Evolutionary conservation across 2,888 invertebrate genomes (phyloP), one percentile per base, ranked within the genome.

Genomic region (Odontomyia ornata): DNA sequence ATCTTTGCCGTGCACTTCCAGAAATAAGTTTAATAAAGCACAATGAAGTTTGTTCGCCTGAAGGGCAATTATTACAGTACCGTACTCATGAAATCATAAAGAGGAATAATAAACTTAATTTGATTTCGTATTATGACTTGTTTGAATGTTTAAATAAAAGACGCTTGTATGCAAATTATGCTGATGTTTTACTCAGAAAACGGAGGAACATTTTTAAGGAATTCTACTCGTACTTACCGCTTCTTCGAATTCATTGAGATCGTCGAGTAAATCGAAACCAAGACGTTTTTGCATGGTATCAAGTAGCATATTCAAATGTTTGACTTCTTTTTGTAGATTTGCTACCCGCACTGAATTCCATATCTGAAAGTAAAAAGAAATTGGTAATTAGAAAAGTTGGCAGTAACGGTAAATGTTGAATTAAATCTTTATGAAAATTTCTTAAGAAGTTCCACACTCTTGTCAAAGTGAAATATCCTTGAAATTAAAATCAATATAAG

Each of bases 221-320:
- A 36, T 36, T 36, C 36, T 36, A 36, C n/a, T n/a, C n/a, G n/a
- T 47, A 78, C 82, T 83, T 81, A 86, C 87, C 83, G 84, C 84
- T 77, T 85, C 83, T 81, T 86, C 84, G 75, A 85, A 84, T 75
- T 86, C 84, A 36, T 80, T 82, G n/a, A 85, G 77, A 27, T 86
- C 85, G 56, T 87, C 85, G 78, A 86, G 81, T 80, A 86, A 84
- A 76, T 84, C 80, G 1, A 86, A 80, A 77, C 85, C 86, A 81
- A 87, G 78, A 25, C 84, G 83, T 76, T 83, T 82, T 71, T 84
- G 84, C 80, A 87, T 83, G 69, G 79, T 83, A 15, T 83, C 83
- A 64, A 87, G 81, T 46, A 84, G 81, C 30, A 80, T 81, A 43
- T 82, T 82, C 65, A 87, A 80, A 13, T 80, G 78, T 25, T 81